Evolutionary conservation across 2,113 vertebrate genomes (phyloP).

Genomic region (Hyperopisus bebe): DNA sequence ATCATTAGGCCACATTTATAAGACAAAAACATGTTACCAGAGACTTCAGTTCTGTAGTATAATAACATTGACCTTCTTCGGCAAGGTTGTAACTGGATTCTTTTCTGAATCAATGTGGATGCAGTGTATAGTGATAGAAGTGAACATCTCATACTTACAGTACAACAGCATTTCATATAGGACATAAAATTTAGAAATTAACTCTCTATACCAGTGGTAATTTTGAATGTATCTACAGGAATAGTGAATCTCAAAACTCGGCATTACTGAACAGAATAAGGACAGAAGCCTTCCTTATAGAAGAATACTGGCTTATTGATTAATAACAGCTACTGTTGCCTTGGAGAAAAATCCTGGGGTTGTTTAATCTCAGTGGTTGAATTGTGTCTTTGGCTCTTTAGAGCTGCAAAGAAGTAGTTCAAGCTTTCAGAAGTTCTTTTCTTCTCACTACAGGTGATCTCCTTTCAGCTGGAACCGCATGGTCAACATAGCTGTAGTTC

Average conservation of each 20-base stretch:
- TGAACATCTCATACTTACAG: not conserved
- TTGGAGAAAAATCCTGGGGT: not conserved
- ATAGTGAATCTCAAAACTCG: not conserved
- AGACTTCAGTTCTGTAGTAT: not conserved
- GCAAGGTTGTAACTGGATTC: not conserved
- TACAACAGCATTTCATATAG: not conserved
- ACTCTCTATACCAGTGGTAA: not conserved
- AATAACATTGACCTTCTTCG: not conserved
- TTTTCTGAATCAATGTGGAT: not conserved
- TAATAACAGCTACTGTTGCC: not conserved
- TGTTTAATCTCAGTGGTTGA: not conserved
- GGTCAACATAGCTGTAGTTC: slow-evolving; percentile 58
- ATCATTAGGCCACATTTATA: not conserved
- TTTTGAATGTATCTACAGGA: not conserved
- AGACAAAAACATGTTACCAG: not conserved
- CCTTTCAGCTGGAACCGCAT: slow-evolving; percentile 32
- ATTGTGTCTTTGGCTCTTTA: not conserved
- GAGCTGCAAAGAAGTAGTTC: not conserved
- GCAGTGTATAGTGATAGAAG: not conserved
- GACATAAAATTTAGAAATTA: not conserved
- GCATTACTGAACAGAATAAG: not conserved
- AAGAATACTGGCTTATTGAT: not conserved
- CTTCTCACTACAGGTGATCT: slow-evolving; percentile 21
- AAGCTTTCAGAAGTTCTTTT: slow-evolving; percentile 25
- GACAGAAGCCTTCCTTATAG: not conserved